A percentile compares a stretch with the other conserved stretches of the same genome.
phyloP scores from a whole-genome alignment of 37 sponge, comb jelly and placozoan species.

The Halichondria panicea region DNA sequence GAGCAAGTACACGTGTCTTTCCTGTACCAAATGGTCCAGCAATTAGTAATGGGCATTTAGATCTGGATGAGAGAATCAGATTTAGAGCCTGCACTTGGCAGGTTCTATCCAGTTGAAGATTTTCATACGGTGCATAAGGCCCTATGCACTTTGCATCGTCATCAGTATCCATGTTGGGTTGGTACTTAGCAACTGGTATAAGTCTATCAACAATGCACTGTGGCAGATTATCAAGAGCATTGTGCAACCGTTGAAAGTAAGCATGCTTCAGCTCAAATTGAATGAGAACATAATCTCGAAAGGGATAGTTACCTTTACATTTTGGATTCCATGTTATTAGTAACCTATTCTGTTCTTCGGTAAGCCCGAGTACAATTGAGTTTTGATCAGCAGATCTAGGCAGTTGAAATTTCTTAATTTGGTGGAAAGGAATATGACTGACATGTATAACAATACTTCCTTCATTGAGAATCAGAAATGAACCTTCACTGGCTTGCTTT shows the following conservation, averaged over 20 bases:
- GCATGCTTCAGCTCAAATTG: slow-evolving; percentile 51
- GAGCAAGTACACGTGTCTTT: slow-evolving; percentile 58
- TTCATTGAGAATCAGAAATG: slow-evolving; percentile 7
- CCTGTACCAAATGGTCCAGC: slow-evolving; percentile 84
- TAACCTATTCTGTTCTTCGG: neutral
- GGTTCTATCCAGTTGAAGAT: slow-evolving; percentile 12
- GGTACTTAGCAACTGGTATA: slow-evolving; percentile 1
- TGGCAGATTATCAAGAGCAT: slow-evolving; percentile 4
- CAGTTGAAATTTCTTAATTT: too few relatives aligned
- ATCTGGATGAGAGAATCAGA: slow-evolving; percentile 8
- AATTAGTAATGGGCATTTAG: slow-evolving; percentile 33
- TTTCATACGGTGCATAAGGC: neutral
- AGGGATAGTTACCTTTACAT: neutral
- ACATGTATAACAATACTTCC: neutral
- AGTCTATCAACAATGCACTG: slow-evolving; percentile 1
- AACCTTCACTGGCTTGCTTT: slow-evolving; percentile 52
- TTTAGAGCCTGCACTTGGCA: slow-evolving; percentile 33
- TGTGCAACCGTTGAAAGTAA: slow-evolving; percentile 52
- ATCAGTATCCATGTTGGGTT: neutral
- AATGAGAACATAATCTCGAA: slow-evolving; percentile 12
- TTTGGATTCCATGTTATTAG: neutral
- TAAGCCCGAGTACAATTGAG: neutral
- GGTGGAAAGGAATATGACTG: neutral
- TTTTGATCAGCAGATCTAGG: neutral
- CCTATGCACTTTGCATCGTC: neutral